phyloP scores from a whole-genome alignment of 2,113 vertebrate species.

The Gobio gobio region DNA sequence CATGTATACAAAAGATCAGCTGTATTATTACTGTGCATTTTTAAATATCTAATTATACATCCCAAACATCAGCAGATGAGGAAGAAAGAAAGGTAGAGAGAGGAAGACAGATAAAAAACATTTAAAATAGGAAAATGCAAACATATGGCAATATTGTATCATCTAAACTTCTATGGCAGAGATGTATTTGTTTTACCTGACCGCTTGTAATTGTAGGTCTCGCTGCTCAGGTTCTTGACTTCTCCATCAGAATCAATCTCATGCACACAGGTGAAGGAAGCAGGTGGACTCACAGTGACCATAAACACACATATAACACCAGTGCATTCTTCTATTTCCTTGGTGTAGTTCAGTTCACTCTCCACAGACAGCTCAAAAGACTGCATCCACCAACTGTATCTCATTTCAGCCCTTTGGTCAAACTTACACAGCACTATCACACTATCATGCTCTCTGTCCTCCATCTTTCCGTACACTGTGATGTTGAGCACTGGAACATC shows the following conservation, averaged over 20 bases:
- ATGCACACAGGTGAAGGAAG: conserved; percentile 35
- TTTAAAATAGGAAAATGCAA: background rate
- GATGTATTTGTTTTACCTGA: background rate
- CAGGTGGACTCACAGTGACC: conserved; percentile 29
- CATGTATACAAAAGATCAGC: background rate
- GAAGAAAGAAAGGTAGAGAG: background rate
- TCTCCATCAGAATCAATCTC: too few relatives aligned
- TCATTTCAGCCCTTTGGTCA: too few relatives aligned
- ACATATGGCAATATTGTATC: background rate
- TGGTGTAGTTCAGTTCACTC: background rate
- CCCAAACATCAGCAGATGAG: background rate
- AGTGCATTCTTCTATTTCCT: background rate
- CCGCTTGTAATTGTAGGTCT: background rate
- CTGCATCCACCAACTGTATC: too few relatives aligned
- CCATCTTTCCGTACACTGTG: background rate
- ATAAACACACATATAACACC: background rate
- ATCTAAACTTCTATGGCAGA: background rate
- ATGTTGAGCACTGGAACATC: conserved; percentile 1
- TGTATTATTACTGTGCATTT: background rate
- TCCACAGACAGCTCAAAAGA: conserved; percentile 1
- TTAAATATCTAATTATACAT: background rate
- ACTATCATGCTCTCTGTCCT: too few relatives aligned
- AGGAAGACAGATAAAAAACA: background rate
- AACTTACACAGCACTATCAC: too few relatives aligned
- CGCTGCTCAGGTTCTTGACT: background rate